phyloP scores from a whole-genome alignment of 1,140 invertebrate genomes.

The Pollicipes pollicipes region DNA sequence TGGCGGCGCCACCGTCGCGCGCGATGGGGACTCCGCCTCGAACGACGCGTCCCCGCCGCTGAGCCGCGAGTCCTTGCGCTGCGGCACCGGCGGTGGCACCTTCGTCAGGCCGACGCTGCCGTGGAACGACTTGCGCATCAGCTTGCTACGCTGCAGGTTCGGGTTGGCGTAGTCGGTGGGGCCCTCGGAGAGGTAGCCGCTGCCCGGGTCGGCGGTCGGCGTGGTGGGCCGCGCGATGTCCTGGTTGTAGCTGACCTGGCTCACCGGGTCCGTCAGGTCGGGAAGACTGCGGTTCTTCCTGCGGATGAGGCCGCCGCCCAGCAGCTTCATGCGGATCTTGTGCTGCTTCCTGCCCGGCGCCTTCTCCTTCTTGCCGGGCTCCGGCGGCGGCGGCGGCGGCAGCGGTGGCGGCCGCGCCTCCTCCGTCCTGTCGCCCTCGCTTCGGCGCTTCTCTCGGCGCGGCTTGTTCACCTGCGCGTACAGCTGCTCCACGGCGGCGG shows the following conservation, averaged over 20 bases:
- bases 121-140: constrained; percentile 77
- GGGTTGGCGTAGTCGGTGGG: constrained; percentile 67
- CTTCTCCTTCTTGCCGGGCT: constrained; percentile 15
- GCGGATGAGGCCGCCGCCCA: constrained; percentile 73
- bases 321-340: constrained; percentile 63
- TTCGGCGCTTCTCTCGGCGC: background rate
- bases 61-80: constrained; percentile 67
- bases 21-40: no score
- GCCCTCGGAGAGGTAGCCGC: constrained; percentile 64
- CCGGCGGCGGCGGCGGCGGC: no score
- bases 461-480: constrained; percentile 3
- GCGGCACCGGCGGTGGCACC: constrained; percentile 65
- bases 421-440: no score
- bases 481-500: background rate
- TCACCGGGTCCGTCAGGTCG: constrained; percentile 47
- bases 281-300: constrained; percentile 81
- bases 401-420: no score
- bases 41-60: no score
- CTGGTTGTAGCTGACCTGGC: constrained; percentile 21
- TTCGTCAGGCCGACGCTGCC: constrained; percentile 46
- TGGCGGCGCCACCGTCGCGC: no score
- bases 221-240: constrained; percentile 18
- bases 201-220: constrained; percentile 15
- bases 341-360: constrained; percentile 63
- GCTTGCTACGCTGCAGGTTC: constrained; percentile 61